phyloP scores from a whole-genome alignment of 2,113 vertebrate species.

The Edolisoma coerulescens region DNA sequence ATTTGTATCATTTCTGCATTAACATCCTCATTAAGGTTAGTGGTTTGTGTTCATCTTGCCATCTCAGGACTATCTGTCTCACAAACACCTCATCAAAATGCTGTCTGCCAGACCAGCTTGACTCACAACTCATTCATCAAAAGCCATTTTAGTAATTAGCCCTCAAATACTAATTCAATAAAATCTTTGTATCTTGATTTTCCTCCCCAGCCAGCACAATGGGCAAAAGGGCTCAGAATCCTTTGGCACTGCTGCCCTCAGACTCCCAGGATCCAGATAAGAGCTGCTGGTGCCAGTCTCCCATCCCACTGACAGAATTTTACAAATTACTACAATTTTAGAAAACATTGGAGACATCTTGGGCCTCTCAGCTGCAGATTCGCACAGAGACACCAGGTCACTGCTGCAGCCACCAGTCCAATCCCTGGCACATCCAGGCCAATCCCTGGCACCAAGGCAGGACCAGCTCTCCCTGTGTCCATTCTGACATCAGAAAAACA shows the following conservation, averaged over 20 bases:
- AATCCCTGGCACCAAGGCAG: not conserved
- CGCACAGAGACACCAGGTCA: not conserved
- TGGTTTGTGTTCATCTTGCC: not conserved
- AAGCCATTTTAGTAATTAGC: constrained; percentile 43
- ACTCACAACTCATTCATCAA: constrained; percentile 41
- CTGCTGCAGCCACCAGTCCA: not conserved
- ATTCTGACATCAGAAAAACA: not conserved
- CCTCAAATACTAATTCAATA: constrained; percentile 7
- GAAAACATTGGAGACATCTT: not conserved
- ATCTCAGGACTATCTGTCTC: not conserved
- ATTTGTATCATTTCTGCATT: constrained; percentile 22
- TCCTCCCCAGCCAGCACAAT: not conserved
- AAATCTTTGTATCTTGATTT: not conserved
- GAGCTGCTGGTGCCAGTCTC: not conserved
- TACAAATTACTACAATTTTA: not conserved
- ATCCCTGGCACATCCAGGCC: not conserved
- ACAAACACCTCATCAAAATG: constrained; percentile 53
- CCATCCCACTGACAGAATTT: not conserved
- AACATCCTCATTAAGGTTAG: not conserved
- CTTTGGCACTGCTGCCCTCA: not conserved
- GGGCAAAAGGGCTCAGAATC: not conserved
- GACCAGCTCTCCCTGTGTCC: not conserved
- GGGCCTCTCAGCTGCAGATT: not conserved
- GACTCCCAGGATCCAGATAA: not conserved
- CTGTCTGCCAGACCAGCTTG: constrained; percentile 17